phyloP scores from a whole-genome alignment of 2,888 invertebrate species.

The Aleiodes alternator region DNA sequence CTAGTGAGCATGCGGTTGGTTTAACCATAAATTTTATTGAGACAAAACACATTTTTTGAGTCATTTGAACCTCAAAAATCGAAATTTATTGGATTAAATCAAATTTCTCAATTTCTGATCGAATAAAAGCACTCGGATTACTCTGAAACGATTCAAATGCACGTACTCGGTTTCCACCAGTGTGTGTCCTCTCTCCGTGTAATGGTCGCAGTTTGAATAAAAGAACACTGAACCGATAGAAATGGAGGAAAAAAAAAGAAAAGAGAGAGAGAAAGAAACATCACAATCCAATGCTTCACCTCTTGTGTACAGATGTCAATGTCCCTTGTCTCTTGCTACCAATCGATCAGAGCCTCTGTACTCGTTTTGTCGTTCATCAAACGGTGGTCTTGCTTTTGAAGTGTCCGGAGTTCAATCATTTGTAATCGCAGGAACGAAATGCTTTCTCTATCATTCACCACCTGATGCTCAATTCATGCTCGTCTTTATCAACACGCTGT shows the following conservation, averaged over 20 bases:
- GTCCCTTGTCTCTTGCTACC: slow-evolving; percentile 43
- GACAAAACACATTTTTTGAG: neutral
- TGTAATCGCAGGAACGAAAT: too few relatives aligned
- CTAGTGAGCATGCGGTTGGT: neutral
- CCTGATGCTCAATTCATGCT: slow-evolving; percentile 20
- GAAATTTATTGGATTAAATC: too few relatives aligned
- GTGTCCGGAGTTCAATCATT: too few relatives aligned
- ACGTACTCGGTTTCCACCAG: too few relatives aligned
- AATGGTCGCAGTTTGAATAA: slow-evolving; percentile 42
- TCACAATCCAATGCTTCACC: neutral
- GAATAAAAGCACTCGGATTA: too few relatives aligned
- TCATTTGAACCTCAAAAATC: neutral
- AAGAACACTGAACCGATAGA: neutral
- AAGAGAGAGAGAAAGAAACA: too few relatives aligned
- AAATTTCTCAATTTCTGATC: too few relatives aligned
- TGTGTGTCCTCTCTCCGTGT: too few relatives aligned
- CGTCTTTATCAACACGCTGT: neutral
- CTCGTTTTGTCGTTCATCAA: slow-evolving; percentile 63
- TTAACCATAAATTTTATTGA: neutral
- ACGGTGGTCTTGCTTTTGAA: slow-evolving; percentile 53
- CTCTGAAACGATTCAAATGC: too few relatives aligned
- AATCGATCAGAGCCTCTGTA: slow-evolving; percentile 17
- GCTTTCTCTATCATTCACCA: too few relatives aligned
- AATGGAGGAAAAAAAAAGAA: too few relatives aligned
- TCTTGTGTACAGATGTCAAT: slow-evolving; percentile 17